A percentile compares a stretch with the other conserved stretches of the same genome.
Evolutionary conservation across 2,797 vertebrate genomes (phyloP).

Genomic region (Vireo griseus): DNA sequence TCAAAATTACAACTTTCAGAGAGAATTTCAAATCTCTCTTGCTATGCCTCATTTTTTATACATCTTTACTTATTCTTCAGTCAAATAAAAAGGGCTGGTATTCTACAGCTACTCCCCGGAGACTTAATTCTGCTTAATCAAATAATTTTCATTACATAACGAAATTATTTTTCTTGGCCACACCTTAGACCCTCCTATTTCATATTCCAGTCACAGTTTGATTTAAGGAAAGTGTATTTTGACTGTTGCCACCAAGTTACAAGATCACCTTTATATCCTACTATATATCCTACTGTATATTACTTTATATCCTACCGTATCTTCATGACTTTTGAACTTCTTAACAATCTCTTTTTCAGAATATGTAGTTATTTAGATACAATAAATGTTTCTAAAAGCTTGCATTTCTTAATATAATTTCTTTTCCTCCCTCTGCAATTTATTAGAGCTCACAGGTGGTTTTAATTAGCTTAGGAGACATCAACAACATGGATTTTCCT

Average conservation of each 20-base stretch:
- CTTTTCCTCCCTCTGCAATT: not conserved
- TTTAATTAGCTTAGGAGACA: not conserved
- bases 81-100: not conserved
- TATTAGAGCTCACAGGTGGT: not conserved
- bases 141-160: not conserved
- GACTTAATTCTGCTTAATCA: not conserved
- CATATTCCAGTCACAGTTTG: not conserved
- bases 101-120: not conserved
- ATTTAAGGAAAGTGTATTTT: not conserved
- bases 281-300: no score
- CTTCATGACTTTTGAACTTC: not conserved
- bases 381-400: not conserved
- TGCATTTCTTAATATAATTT: not conserved
- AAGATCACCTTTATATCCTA: not conserved
- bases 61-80: not conserved
- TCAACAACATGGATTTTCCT: not conserved
- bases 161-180: not conserved
- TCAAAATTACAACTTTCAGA: not conserved
- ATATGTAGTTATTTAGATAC: not conserved
- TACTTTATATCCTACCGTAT: not conserved
- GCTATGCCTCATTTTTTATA: not conserved
- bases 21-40: not conserved
- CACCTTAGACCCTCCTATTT: not conserved
- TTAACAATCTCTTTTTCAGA: not conserved
- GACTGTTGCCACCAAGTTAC: not conserved